phyloP scores from a whole-genome alignment of 30 jellyfish, hydroid and myxozoan genomes.

The Hydractinia echinata region DNA sequence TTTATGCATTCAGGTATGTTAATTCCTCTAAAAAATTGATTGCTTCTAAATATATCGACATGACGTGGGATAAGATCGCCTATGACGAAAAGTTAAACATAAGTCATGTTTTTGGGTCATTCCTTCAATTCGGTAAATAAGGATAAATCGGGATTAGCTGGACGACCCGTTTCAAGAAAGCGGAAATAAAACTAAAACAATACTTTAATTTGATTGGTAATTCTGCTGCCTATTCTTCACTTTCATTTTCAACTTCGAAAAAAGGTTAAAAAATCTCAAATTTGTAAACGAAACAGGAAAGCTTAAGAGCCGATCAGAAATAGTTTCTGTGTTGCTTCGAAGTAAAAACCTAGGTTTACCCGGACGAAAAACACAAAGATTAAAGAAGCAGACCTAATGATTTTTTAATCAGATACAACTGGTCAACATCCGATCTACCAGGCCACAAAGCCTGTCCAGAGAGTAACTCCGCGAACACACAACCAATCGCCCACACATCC shows the following conservation, averaged over 20 bases:
- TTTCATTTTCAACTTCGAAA: background rate
- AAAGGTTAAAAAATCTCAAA: background rate
- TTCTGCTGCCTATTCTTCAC: background rate
- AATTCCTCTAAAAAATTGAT: constrained; percentile 77
- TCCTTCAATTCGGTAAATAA: too few species aligned
- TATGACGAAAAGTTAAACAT: constrained; percentile 13
- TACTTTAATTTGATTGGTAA: background rate
- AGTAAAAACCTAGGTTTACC: too few species aligned
- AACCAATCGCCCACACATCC: constrained; percentile 97
- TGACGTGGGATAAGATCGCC: constrained; percentile 91
- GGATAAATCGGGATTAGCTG: too few species aligned
- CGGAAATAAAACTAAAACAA: background rate
- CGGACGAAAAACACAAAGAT: background rate
- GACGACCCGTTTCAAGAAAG: too few species aligned
- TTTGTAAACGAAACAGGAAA: background rate
- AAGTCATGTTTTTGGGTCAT: too few species aligned
- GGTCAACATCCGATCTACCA: constrained; percentile 95
- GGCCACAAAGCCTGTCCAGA: constrained; percentile 98
- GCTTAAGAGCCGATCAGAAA: too few species aligned
- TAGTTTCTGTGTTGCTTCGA: too few species aligned
- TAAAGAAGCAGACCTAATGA: constrained; percentile 51
- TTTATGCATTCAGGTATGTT: constrained; percentile 71
- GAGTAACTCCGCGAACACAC: constrained; percentile 80
- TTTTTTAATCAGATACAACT: constrained; percentile 72
- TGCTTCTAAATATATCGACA: constrained; percentile 71